These are phyloP conservation scores for Cancer borealis DNA, from an alignment of 2,888 invertebrate species.

Conservation along the genomic window DNA sequence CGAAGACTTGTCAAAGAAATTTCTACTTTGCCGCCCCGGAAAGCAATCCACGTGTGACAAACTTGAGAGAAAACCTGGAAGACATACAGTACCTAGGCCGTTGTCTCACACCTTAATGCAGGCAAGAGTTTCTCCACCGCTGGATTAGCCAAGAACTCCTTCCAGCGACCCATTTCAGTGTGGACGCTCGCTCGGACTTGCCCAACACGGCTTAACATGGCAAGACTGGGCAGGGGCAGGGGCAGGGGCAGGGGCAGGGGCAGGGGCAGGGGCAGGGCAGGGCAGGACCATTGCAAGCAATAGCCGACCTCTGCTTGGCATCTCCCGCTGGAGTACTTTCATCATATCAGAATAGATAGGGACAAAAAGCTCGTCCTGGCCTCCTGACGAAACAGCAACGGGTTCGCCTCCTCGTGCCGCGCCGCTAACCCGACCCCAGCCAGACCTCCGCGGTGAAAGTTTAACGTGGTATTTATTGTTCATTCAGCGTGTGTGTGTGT, in stretches of 20 bases:
- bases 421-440: slow-evolving; percentile 53
- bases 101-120: not conserved
- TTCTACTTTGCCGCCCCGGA: not conserved
- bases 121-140: slow-evolving; percentile 13
- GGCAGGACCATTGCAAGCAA: not conserved
- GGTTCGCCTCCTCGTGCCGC: slow-evolving; percentile 44
- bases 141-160: not conserved
- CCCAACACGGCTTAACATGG: not conserved
- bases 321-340: not conserved
- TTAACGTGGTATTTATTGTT: slow-evolving; percentile 57
- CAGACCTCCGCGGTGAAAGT: slow-evolving; percentile 44
- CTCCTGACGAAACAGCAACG: slow-evolving; percentile 41
- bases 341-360: not conserved
- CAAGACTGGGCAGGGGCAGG: not conserved
- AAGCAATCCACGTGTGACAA: not conserved
- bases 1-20: not conserved
- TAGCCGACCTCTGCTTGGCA: not conserved
- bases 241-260: not conserved
- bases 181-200: not conserved
- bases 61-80: not conserved
- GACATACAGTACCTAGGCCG: not conserved
- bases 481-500: slow-evolving; percentile 31
- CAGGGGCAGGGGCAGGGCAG: not conserved
- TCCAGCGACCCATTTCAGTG: slow-evolving; percentile 13
- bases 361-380: slow-evolving; percentile 44